Percentiles rank a stretch among this genome's conserved stretches.
Conservation (phyloP, 2,797 vertebrate species). For the Antennarius maculatus region DNA sequence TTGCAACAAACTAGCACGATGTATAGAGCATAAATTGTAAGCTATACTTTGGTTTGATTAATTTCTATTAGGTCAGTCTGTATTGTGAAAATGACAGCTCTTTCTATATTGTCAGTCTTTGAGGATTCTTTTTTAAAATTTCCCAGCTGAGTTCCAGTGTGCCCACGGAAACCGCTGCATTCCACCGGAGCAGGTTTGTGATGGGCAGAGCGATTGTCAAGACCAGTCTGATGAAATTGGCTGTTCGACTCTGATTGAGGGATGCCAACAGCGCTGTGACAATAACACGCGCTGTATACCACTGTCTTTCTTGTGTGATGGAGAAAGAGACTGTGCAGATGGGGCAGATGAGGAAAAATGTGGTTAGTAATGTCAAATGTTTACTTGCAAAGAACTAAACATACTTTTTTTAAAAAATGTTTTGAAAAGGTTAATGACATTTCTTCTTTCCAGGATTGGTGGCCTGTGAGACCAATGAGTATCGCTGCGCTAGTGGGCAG, state of each 20-base stretch:
- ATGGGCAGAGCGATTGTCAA: constrained; percentile 83
- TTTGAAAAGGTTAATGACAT: not conserved
- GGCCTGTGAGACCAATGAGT: constrained; percentile 75
- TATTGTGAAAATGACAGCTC: not conserved
- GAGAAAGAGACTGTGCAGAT: constrained; percentile 88
- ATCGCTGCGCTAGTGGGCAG: constrained; percentile 85
- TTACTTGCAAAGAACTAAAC: not conserved
- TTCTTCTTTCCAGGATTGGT: constrained; percentile 58
- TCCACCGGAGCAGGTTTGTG: constrained; percentile 73
- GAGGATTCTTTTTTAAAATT: not conserved
- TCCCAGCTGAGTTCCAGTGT: constrained; percentile 85
- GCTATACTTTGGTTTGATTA: too few species aligned
- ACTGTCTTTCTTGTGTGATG: constrained; percentile 87
- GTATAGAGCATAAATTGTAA: too few species aligned
- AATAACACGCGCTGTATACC: constrained; percentile 84
- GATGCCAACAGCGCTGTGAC: constrained; percentile 87
- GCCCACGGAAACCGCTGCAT: constrained; percentile 79
- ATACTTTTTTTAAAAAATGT: not conserved
- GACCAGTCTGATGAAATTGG: constrained; percentile 87
- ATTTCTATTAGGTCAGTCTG: not conserved
- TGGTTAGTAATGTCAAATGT: constrained; percentile 67
- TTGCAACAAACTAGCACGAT: too few species aligned
- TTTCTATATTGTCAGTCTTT: not conserved
- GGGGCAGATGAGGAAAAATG: constrained; percentile 85
- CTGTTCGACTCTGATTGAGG: constrained; percentile 74